Evolutionary conservation across 1,140 invertebrate species (phyloP).

Genomic region (Drosophila triauraria): DNA sequence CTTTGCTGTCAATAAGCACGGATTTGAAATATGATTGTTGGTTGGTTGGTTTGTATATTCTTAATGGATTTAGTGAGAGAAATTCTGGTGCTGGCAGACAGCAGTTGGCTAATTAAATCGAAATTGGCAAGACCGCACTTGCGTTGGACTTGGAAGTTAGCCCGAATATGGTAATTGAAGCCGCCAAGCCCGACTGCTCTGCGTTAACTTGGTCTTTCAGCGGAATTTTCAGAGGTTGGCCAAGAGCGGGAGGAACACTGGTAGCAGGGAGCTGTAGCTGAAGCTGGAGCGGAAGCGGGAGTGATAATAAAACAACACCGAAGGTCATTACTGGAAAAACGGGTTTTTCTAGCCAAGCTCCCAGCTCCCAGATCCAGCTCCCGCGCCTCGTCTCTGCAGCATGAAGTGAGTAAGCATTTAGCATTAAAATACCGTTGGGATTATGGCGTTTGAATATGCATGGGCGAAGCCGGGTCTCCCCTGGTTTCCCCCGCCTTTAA

Average conservation of each 20-base stretch:
- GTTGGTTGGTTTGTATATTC: not conserved
- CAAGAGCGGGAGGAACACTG: conserved; percentile 7
- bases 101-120: conserved; percentile 26
- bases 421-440: conserved; percentile 82
- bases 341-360: conserved; percentile 57
- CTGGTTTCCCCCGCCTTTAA: not conserved
- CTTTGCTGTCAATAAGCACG: conserved; percentile 13
- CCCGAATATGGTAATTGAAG: conserved; percentile 40
- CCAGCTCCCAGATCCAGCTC: not conserved
- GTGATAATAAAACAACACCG: conserved; percentile 75
- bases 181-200: not conserved
- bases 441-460: conserved; percentile 79
- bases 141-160: conserved; percentile 15
- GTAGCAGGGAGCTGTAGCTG: conserved; percentile 13
- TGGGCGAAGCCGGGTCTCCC: conserved; percentile 50
- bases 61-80: conserved; percentile 23
- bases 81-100: not conserved
- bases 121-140: conserved; percentile 39
- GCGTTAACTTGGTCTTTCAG: conserved; percentile 35
- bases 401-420: conserved; percentile 79
- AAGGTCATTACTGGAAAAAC: conserved; percentile 83
- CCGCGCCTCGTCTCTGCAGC: conserved; percentile 22
- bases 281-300: conserved; percentile 23
- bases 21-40: conserved; percentile 9
- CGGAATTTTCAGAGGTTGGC: conserved; percentile 37